These are phyloP conservation scores for Etheostoma spectabile DNA, from an alignment of 2,113 vertebrate genomes.

Conservation along the genomic window DNA sequence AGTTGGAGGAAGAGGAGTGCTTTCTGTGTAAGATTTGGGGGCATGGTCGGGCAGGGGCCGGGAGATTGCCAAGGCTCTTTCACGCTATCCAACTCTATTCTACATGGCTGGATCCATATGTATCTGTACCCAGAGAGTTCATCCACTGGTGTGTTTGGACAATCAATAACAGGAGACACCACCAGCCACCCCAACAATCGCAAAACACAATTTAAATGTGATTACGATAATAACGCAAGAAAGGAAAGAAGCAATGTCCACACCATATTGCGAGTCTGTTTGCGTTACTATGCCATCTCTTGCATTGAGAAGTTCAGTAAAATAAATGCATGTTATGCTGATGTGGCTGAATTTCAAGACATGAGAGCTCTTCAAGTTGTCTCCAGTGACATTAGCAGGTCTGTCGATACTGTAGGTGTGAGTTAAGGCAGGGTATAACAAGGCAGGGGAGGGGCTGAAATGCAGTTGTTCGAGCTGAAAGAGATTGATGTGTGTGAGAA, in stretches of 20 bases:
- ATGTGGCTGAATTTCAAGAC: background rate
- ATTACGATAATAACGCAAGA: background rate
- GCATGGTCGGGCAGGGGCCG: background rate
- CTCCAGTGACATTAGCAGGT: constrained; percentile 16
- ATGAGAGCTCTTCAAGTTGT: constrained; percentile 3
- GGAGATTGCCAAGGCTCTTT: constrained; percentile 15
- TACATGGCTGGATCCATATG: constrained; percentile 43
- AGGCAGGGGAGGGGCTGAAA: background rate
- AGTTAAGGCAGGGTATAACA: background rate
- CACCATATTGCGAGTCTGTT: background rate
- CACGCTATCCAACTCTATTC: constrained; percentile 21
- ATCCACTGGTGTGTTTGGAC: constrained; percentile 5
- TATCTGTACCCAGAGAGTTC: constrained; percentile 17
- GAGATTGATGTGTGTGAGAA: background rate
- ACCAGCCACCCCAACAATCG: background rate
- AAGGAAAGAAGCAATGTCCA: background rate
- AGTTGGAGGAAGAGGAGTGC: background rate
- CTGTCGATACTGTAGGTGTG: background rate
- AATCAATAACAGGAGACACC: constrained; percentile 7
- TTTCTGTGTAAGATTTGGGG: background rate
- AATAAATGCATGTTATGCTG: background rate
- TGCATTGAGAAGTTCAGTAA: background rate
- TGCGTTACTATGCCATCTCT: background rate
- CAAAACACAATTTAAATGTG: background rate
- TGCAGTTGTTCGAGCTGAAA: constrained; percentile 7